phyloP scores from a whole-genome alignment of 1,140 invertebrate species.

The Pseudoatta argentina region DNA sequence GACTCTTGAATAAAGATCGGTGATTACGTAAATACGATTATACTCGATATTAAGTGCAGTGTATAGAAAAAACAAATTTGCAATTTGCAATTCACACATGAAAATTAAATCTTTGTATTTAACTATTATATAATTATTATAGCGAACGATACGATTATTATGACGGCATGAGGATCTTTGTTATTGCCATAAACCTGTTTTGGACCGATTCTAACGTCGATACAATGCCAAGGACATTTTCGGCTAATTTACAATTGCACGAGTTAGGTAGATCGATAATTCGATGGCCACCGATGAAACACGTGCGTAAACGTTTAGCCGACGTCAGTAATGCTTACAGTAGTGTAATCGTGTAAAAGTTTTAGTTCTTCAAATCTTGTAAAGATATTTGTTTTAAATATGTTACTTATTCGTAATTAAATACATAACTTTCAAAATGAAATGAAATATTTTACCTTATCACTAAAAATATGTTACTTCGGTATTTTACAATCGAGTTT shows the following conservation, averaged over 20 bases:
- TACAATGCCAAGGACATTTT: constrained; percentile 35
- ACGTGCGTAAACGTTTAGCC: constrained; percentile 27
- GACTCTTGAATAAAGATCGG: constrained; percentile 33
- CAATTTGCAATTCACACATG: not conserved
- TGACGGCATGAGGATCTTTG: not conserved
- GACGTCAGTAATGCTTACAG: not conserved
- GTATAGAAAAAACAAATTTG: not conserved
- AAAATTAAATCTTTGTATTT: constrained; percentile 6
- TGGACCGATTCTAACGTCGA: not conserved
- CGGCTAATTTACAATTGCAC: constrained; percentile 28
- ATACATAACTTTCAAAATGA: not conserved
- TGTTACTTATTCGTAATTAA: not conserved
- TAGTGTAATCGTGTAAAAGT: constrained; percentile 9
- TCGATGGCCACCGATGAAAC: constrained; percentile 26
- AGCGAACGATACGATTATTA: not conserved
- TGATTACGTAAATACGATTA: constrained; percentile 6
- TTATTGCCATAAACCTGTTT: constrained; percentile 20
- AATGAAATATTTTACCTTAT: not conserved
- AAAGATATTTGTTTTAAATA: not conserved
- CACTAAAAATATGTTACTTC: not conserved
- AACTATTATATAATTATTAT: not conserved
- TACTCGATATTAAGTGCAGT: not conserved
- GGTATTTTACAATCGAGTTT: not conserved
- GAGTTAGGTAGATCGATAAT: constrained; percentile 27
- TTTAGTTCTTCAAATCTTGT: constrained; percentile 2